Base-by-base conservation (phyloP, 2,888 invertebrate genomes). In the Lydus trimaculatus region DNA sequence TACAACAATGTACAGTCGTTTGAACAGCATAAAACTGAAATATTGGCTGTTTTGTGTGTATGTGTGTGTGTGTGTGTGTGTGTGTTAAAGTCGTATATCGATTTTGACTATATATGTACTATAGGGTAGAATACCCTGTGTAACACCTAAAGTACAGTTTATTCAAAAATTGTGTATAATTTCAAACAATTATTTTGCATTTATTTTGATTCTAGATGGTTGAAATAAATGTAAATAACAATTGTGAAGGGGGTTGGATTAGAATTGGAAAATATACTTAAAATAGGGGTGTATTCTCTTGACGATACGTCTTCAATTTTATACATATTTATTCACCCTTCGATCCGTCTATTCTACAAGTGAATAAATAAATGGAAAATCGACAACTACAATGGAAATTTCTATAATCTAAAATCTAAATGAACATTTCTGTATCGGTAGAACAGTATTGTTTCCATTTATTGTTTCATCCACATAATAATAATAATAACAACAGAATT, bases 281-380 rank as follows among this genome's bases (percentile, higher is more conserved):
- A 39, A n/a, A 39, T 39, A 52, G 48, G 48, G 48, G 48, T 52
- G 48, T 43, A 52, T 52, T 52, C 23, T 52, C 48, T 52, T 52
- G 48, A 52, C 20, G 23, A 52, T 48, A 48, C 17, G 48, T 48
- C 48, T 20, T 23, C 48, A 52, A 20, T 52, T 23, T 23, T 52
- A n/a, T 43, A 33, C 8, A 43, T 43, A 52, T 52, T 52, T 52
- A 52, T 52, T 20, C 48, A 52, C 48, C 48, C 48, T 43, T 43
- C 43, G 17, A 43, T 43, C 43, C n/a, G n/a, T 43, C 43, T 17
- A 43, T n/a, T 43, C 43, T 43, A 43, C 43, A 43, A 43, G 43
- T 43, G 43, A n/a, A 43, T 43, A 43, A 43, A 43, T 43, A 43
- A 43, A n/a, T n/a, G 43, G n/a, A 43, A 8, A 7, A n/a, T 17